phyloP scores from a whole-genome alignment of 2,113 vertebrate species.

The Nymphicus hollandicus region DNA sequence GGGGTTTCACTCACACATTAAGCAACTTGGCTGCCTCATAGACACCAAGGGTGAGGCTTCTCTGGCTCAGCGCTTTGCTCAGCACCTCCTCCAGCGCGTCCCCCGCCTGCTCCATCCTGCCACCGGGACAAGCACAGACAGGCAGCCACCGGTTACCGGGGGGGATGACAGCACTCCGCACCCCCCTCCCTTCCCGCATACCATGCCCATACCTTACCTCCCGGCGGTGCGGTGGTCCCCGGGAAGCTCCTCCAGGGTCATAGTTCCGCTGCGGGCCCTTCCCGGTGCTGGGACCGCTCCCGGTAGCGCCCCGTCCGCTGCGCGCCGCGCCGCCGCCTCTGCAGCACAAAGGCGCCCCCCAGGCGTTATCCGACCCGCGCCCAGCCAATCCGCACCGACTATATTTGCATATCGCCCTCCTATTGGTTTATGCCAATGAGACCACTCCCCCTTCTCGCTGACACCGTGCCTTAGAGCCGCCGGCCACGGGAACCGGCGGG shows the following conservation, averaged over 20 bases:
- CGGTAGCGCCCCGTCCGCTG: neutral
- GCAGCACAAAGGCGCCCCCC: constrained; percentile 65
- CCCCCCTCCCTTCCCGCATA: neutral
- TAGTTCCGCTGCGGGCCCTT: constrained; percentile 40
- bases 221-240: constrained; percentile 69
- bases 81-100: constrained; percentile 89
- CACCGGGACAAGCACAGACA: neutral
- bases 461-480: neutral
- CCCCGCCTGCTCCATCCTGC: constrained; percentile 91
- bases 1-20: constrained; percentile 83
- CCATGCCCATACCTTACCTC: constrained; percentile 40
- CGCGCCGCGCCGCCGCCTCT: neutral
- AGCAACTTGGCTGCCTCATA: constrained; percentile 94
- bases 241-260: constrained; percentile 77
- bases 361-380: neutral
- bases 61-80: constrained; percentile 87
- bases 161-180: neutral
- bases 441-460: accelerated
- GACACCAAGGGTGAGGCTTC: constrained; percentile 90
- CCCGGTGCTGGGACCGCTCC: neutral
- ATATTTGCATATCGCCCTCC: constrained; percentile 37
- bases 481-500: neutral
- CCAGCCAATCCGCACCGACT: constrained; percentile 26
- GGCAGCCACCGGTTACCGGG: neutral
- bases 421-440: constrained; percentile 70